Evolutionary conservation across 2,113 vertebrate genomes (phyloP), one percentile per base, ranked within the genome.

Genomic region (Ranitomeya variabilis): DNA sequence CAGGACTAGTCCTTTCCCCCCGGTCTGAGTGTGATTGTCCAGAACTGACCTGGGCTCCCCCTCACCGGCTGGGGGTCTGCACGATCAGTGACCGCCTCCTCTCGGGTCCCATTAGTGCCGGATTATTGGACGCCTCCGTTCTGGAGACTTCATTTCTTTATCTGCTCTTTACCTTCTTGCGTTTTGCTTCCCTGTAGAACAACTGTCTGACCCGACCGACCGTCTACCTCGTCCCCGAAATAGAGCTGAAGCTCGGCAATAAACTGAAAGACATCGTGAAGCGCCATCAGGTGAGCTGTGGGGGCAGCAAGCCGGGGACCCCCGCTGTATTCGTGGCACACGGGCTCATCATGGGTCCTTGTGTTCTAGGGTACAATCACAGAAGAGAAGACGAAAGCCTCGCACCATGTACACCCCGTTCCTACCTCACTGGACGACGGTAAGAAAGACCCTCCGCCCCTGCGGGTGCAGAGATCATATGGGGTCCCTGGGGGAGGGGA

Each of bases 221-320:
- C 23, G 97, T 99, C 93, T 99, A 96, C 96, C 95, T 99, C 94
- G 94, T 96, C 15, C 92, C 98, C 71, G 98, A 99, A 71, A 95
- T 99, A 15, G 98, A 99, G 71, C 91, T 97, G 93, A 99, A 99
- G 93, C 91, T 97, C 93, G 95, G 96, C 73, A 96, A 96, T 92
- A 99, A 98, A 86, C 93, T 99, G 85, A 99, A 99, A 93, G 98
- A 99, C 91, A 97, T 99, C 90, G 96, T 99, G 90, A 99, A 99
- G 90, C 96, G 98, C 37, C 98, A 99, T 94, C 98, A 99, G 98
- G 98, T 98, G 92, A 83, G 78, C 23, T 23, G 54, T 26, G 23
- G 6, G 60, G 37, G 9, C 4, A 7, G 26, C 10, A 6, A 26
- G 15, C 0, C 55, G 13, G 1, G 52, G 19, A 5, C 8, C n/a